A percentile compares a stretch with the other conserved stretches of the same genome.
These are phyloP conservation scores for Tribolium castaneum DNA, from an alignment of 1,140 invertebrate species.

Conservation along the genomic window DNA sequence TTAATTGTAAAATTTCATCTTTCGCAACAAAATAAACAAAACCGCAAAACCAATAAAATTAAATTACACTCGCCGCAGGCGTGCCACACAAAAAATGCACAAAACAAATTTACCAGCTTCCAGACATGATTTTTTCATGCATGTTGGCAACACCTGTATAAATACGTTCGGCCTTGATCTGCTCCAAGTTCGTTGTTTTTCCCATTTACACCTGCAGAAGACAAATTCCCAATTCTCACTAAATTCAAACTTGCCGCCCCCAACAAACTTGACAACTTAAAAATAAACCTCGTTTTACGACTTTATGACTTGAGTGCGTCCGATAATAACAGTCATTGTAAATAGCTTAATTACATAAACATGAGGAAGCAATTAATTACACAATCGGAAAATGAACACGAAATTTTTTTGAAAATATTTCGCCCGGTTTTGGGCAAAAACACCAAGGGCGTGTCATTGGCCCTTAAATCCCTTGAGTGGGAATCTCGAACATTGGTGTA, in stretches of 20 bases:
- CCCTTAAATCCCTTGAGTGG: not conserved
- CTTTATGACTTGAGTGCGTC: slow-evolving; percentile 5
- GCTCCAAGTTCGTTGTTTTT: too few species aligned
- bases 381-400: not conserved
- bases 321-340: slow-evolving; percentile 11
- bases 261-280: not conserved
- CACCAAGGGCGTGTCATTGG: not conserved
- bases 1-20: not conserved
- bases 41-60: not conserved
- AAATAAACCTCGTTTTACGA: slow-evolving; percentile 5
- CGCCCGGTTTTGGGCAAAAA: not conserved
- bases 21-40: not conserved
- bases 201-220: too few species aligned
- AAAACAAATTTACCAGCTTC: not conserved
- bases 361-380: slow-evolving; percentile 23
- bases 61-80: not conserved
- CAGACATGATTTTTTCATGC: not conserved
- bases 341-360: slow-evolving; percentile 20
- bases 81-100: not conserved
- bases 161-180: not conserved
- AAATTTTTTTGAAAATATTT: not conserved
- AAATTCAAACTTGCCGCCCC: not conserved
- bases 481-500: not conserved
- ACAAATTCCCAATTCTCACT: too few species aligned
- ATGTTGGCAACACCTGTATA: slow-evolving; percentile 1